phyloP scores from a whole-genome alignment of 2,888 invertebrate species.

The Morpho achilles region DNA sequence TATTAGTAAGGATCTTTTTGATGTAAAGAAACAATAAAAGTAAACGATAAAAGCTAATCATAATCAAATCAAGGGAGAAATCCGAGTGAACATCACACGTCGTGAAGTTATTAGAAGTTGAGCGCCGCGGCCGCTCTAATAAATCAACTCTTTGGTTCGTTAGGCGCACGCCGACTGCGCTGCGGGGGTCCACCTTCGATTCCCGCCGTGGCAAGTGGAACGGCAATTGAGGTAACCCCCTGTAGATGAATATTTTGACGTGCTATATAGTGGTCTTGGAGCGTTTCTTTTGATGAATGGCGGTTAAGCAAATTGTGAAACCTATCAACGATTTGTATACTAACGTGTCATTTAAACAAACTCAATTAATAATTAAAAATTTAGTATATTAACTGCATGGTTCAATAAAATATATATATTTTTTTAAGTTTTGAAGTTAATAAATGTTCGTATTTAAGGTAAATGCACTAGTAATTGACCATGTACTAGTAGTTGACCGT shows the following conservation, averaged over 20 bases:
- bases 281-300: conserved; percentile 56
- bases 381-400: no score
- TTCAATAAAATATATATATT: no score
- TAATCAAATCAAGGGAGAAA: conserved; percentile 46
- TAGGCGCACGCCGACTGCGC: conserved; percentile 65
- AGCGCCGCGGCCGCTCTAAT: conserved; percentile 51
- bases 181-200: conserved; percentile 67
- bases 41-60: conserved; percentile 32
- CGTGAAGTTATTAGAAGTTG: conserved; percentile 67
- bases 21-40: conserved; percentile 19
- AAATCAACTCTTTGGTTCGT: conserved; percentile 73
- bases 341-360: no score
- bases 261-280: conserved; percentile 46
- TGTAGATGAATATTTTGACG: conserved; percentile 73
- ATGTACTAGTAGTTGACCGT: no score
- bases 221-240: conserved; percentile 62
- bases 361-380: no score
- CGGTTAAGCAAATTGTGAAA: background rate
- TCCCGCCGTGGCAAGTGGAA: conserved; percentile 65
- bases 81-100: conserved; percentile 59
- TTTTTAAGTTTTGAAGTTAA: no score
- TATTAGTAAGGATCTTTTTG: background rate
- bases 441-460: no score
- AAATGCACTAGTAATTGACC: no score
- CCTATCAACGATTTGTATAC: no score